A percentile compares a stretch with the other conserved stretches of the same genome.
Conservation (phyloP, 2,797 vertebrate genomes). For the Carcharodon carcharias region DNA sequence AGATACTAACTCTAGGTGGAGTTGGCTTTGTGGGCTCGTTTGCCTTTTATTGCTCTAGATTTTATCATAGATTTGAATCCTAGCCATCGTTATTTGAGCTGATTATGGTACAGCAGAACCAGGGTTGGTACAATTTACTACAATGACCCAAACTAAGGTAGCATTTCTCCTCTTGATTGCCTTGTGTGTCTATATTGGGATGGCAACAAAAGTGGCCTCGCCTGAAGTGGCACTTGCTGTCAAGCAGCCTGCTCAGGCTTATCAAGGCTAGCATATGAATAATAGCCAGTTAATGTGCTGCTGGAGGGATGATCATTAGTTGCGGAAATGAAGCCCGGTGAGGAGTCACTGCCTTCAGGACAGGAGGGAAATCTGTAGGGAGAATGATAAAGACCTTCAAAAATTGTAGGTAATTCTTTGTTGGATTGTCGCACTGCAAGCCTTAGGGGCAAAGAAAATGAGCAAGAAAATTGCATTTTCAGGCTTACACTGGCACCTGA, state of each 20-base stretch:
- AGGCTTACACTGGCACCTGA: background rate
- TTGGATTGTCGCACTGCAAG: background rate
- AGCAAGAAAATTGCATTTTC: background rate
- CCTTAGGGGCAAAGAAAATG: background rate
- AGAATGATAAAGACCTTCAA: background rate
- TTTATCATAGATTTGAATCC: no score
- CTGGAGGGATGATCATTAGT: background rate
- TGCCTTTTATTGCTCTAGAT: no score
- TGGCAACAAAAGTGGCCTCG: background rate
- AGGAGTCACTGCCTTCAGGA: background rate
- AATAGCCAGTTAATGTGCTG: background rate
- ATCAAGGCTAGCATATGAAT: no score
- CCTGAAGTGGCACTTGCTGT: background rate
- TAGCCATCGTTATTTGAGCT: no score
- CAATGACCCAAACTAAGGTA: background rate
- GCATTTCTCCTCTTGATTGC: background rate
- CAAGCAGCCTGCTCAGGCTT: background rate
- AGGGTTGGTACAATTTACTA: background rate
- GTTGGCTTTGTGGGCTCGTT: no score
- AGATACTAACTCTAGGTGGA: no score
- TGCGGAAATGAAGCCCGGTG: background rate
- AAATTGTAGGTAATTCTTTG: background rate
- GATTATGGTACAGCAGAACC: no score
- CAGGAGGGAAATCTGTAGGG: background rate
- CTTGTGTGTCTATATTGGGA: background rate